Evolutionary conservation across 1,140 invertebrate genomes (phyloP).

Genomic region (Saxidomus purpurata): DNA sequence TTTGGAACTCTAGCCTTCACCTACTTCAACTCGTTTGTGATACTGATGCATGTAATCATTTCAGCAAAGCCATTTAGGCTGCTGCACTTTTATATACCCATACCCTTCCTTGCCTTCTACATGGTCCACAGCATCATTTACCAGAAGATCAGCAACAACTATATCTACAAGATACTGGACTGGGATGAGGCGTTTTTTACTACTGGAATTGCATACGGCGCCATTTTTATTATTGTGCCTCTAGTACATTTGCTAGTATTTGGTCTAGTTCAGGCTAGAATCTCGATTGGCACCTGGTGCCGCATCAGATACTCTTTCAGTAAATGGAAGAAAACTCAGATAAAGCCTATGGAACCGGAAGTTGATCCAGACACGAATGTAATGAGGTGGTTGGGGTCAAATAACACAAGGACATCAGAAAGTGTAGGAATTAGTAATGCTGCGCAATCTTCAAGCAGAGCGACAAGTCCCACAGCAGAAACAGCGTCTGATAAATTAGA

Average conservation of each 20-base stretch:
- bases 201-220: background rate
- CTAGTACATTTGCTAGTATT: constrained; percentile 39
- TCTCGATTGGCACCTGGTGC: background rate
- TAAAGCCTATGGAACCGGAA: constrained; percentile 14
- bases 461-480: background rate
- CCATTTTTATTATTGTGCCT: constrained; percentile 21
- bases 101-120: background rate
- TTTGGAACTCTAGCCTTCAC: constrained; percentile 39
- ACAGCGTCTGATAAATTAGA: background rate
- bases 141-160: background rate
- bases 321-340: constrained; percentile 38
- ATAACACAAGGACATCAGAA: background rate
- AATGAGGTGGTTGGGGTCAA: background rate
- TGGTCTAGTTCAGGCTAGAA: constrained; percentile 10
- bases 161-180: constrained; percentile 49
- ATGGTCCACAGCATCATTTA: constrained; percentile 22
- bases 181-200: constrained; percentile 25
- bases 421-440: background rate
- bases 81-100: constrained; percentile 54
- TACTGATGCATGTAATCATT: background rate
- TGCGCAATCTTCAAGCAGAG: background rate
- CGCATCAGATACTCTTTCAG: background rate
- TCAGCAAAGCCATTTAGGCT: constrained; percentile 56
- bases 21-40: constrained; percentile 2
- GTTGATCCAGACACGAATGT: background rate